Percentiles rank a stretch among this genome's conserved stretches.
phyloP scores from a whole-genome alignment of 2,113 vertebrate genomes.

The Nesogale talazaci region DNA sequence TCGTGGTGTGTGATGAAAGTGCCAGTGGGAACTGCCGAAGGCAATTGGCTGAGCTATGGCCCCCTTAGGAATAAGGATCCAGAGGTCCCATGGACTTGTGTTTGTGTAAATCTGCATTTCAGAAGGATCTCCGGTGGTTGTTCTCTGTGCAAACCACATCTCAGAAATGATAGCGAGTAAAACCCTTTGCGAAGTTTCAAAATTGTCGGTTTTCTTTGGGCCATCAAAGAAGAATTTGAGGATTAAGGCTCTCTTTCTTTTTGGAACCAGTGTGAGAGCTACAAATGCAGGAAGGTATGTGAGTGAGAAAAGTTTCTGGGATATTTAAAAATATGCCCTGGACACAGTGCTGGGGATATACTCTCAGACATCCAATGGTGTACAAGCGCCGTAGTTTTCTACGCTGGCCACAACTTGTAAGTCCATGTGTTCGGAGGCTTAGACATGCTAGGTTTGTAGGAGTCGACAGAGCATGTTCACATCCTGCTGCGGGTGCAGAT shows the following conservation, averaged over 20 bases:
- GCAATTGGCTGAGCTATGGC: fast-evolving
- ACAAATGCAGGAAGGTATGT: neutral
- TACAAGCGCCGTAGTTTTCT: neutral
- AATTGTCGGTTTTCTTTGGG: neutral
- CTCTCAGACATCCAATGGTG: neutral
- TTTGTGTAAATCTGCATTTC: neutral
- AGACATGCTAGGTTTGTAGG: neutral
- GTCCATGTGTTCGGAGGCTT: neutral
- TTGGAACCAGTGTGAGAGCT: neutral
- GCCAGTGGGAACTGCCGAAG: neutral
- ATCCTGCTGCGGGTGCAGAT: neutral
- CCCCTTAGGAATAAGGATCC: too few species aligned
- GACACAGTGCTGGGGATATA: neutral
- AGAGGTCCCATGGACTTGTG: neutral
- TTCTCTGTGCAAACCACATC: neutral
- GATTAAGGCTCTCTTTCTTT: neutral
- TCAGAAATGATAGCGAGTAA: neutral
- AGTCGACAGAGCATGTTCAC: fast-evolving
- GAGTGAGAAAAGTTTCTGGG: neutral
- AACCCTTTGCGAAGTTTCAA: neutral
- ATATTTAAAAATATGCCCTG: neutral
- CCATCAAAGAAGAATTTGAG: neutral
- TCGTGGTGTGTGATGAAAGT: neutral
- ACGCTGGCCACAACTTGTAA: neutral
- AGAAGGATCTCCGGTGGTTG: neutral